Percentiles rank a stretch among this genome's conserved stretches.
Evolutionary conservation across 2,888 invertebrate genomes (phyloP).

Genomic region (Nephrotoma appendiculata): DNA sequence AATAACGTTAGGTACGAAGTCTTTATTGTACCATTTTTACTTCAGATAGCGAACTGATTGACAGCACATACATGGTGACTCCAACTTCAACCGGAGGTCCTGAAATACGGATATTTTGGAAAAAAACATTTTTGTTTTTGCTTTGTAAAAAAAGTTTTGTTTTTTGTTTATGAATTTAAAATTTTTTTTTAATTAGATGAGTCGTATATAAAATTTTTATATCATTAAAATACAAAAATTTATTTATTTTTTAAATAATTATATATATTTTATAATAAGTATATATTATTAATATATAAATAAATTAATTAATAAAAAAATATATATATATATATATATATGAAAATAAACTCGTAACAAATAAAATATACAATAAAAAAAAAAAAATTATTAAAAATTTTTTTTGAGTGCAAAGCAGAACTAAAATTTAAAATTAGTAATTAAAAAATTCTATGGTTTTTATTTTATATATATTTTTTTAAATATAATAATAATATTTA

Average conservation of each 20-base stretch:
- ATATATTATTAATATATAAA: not conserved
- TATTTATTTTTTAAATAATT: not conserved
- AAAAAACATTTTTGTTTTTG: conserved; percentile 7
- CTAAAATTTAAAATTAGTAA: not conserved
- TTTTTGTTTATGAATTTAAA: conserved; percentile 9
- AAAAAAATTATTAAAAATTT: not conserved
- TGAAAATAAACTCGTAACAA: not conserved
- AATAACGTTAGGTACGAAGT: conserved; percentile 20
- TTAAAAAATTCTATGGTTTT: not conserved
- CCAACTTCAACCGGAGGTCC: conserved; percentile 95
- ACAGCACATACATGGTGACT: conserved; percentile 96
- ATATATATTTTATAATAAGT: not conserved
- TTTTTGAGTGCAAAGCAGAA: not conserved
- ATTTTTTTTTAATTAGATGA: conserved; percentile 2
- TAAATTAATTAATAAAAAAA: not conserved
- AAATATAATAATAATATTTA: not conserved
- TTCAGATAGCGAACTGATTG: conserved; percentile 96
- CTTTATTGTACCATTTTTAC: conserved; percentile 80
- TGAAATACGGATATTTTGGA: conserved; percentile 41
- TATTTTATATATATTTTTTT: not conserved
- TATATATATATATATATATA: not conserved
- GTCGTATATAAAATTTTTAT: not conserved
- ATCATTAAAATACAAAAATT: not conserved
- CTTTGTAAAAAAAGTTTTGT: not conserved
- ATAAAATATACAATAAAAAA: not conserved